These are phyloP conservation scores for Acleris laterana DNA, from an alignment of 2,888 invertebrate species.

Conservation along the genomic window DNA sequence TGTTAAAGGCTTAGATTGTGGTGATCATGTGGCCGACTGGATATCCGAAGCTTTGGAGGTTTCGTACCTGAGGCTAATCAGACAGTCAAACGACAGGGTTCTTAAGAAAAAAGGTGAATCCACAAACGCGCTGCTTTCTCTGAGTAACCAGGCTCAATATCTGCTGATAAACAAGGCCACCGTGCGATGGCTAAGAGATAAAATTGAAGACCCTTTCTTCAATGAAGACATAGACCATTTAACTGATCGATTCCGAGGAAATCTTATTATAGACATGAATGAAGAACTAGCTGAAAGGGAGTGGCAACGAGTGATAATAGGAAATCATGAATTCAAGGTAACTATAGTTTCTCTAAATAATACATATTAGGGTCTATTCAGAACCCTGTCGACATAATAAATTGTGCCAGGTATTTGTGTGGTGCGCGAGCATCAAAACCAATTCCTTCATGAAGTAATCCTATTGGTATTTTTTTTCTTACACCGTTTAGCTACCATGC, in stretches of 20 bases:
- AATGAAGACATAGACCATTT: conserved; percentile 84
- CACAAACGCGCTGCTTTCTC: conserved; percentile 73
- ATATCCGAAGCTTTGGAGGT: conserved; percentile 88
- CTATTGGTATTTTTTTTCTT: too few species aligned
- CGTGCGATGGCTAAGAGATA: conserved; percentile 87
- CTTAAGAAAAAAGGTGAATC: conserved; percentile 61
- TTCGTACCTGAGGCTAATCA: conserved; percentile 88
- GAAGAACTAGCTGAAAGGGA: conserved; percentile 91
- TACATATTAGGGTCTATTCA: neutral
- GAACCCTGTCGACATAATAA: too few species aligned
- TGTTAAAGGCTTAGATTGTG: conserved; percentile 93
- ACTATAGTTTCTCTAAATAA: neutral
- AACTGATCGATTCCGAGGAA: conserved; percentile 94
- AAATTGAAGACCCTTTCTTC: conserved; percentile 81
- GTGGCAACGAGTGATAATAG: conserved; percentile 88
- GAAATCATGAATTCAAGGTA: conserved; percentile 87
- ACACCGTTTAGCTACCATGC: too few species aligned
- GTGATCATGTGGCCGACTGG: conserved; percentile 92
- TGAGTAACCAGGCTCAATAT: conserved; percentile 94
- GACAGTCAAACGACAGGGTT: conserved; percentile 78
- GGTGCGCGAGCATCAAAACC: too few species aligned
- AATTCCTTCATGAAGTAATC: too few species aligned
- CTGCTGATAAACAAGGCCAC: conserved; percentile 92
- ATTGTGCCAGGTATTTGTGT: too few species aligned
- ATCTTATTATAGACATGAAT: conserved; percentile 91